Conservation (phyloP, 2,888 invertebrate genomes). For the Cryptocephalus primarius region DNA sequence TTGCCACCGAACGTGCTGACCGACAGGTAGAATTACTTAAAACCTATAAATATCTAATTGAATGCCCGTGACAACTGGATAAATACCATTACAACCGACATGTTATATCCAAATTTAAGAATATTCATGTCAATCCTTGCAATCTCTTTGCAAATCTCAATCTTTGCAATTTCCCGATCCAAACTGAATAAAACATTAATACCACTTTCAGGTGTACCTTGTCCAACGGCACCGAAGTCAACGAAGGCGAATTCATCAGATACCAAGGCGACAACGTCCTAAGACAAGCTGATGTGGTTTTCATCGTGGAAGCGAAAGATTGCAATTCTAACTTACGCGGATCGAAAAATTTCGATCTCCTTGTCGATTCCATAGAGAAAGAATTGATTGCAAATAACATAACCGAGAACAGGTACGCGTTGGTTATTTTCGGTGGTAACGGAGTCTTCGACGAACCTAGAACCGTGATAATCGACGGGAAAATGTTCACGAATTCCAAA, state of each 20-base stretch:
- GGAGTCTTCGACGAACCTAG: slow-evolving; percentile 63
- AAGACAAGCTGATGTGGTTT: slow-evolving; percentile 72
- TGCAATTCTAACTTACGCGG: slow-evolving; percentile 65
- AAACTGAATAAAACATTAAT: slow-evolving; percentile 4
- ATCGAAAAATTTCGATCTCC: slow-evolving; percentile 55
- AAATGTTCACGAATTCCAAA: slow-evolving; percentile 54
- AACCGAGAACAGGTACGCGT: slow-evolving; percentile 64
- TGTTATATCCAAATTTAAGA: no score
- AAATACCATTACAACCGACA: no score
- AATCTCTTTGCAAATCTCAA: no score
- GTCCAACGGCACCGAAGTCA: slow-evolving; percentile 54
- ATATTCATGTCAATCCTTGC: no score
- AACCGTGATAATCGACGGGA: slow-evolving; percentile 59
- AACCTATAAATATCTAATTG: no score
- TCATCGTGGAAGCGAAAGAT: slow-evolving; percentile 75
- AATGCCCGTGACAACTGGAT: no score
- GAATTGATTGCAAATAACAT: slow-evolving; percentile 52
- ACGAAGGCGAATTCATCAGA: slow-evolving; percentile 64
- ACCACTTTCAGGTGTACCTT: slow-evolving; percentile 50
- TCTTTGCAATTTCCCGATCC: no score
- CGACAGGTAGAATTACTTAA: no score
- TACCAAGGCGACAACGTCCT: slow-evolving; percentile 49
- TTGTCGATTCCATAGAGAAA: slow-evolving; percentile 56
- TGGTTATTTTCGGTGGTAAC: slow-evolving; percentile 72
- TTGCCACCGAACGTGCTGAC: no score